Evolutionary conservation across 2,113 vertebrate genomes (phyloP), one percentile per base, ranked within the genome.

Genomic region (Eublepharis macularius): DNA sequence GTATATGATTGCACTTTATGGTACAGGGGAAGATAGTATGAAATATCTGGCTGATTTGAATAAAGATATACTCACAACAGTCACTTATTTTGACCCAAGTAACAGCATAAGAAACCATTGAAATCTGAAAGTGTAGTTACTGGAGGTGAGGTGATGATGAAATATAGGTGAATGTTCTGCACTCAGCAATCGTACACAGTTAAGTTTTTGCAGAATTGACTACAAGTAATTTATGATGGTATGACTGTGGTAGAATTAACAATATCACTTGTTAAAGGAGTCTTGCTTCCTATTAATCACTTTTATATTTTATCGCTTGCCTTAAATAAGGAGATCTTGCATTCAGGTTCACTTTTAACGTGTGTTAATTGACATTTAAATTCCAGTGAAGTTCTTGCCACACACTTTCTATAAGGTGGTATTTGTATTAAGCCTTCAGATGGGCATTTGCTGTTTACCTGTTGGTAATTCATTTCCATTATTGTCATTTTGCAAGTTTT

Each of bases 391-490:
- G 8, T 39, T 41, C 17, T 19, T 36, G 39, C 66, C 45, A 76
- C n/a, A 66, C 66, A 29, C 36, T 32, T 36, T 29, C 34, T 6
- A 11, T 34, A 76, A 36, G 60, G 34, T 83, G 45, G 63, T 73
- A 7, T 29, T 6, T 80, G 32, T 81, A 21, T 17, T 21, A 82
- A 72, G 36, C 80, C 86, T 76, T 80, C n/a, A 0, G 26, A 8
- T 82, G 85, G 74, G 76, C 72, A 66, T 68, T 90, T 89, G 87
- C 89, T 90, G 90, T 78, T 76, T 92, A 86, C 91, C 91, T 94
- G 83, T 88, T 10, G 81, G 90, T 90, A 90, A 90, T 88, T 93
- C 93, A 89, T 93, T 92, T 93, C 90, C 78, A 86, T 94, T 92
- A 90, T 91, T 93, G 90, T 94, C 89, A 94, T 94, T 93, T 87